Percentiles rank a stretch among this genome's conserved stretches.
These are phyloP conservation scores for Dendrolimus kikuchii DNA, from an alignment of 1,140 invertebrate genomes.

Conservation along the genomic window DNA sequence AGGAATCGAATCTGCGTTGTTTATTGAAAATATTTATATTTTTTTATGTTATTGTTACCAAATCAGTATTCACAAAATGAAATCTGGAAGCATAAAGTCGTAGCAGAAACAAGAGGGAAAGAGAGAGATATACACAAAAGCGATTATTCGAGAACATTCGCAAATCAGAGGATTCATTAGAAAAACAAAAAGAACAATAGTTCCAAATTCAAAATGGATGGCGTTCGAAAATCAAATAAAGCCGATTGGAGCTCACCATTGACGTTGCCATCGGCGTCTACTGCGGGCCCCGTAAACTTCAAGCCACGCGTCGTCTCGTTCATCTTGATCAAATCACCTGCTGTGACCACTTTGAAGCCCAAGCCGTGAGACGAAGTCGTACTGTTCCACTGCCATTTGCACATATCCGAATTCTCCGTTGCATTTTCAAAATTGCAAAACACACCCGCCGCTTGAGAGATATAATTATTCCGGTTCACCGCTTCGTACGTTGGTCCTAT, in stretches of 20 bases:
- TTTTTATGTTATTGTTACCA: too few species aligned
- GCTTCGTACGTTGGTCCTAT: conserved; percentile 39
- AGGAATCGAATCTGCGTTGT: too few species aligned
- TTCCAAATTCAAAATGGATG: not conserved
- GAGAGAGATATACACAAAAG: too few species aligned
- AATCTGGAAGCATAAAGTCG: too few species aligned
- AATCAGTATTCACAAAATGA: too few species aligned
- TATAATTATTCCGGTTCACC: conserved; percentile 32
- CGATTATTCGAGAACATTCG: too few species aligned
- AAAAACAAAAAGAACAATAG: not conserved
- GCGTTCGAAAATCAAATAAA: not conserved
- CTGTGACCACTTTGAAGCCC: conserved; percentile 52
- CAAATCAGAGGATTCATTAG: too few species aligned
- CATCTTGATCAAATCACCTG: conserved; percentile 39
- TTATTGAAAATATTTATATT: too few species aligned
- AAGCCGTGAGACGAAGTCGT: conserved; percentile 45
- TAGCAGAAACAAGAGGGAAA: too few species aligned
- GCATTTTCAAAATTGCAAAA: conserved; percentile 57
- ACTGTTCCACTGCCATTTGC: conserved; percentile 64
- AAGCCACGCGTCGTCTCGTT: conserved; percentile 40
- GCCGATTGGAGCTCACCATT: conserved; percentile 35
- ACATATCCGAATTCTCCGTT: conserved; percentile 36
- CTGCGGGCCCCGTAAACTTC: conserved; percentile 51
- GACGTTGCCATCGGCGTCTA: conserved; percentile 60
- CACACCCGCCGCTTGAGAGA: conserved; percentile 58